Evolutionary conservation across 2,797 vertebrate genomes (phyloP), one percentile per base, ranked within the genome.

Genomic region (Chanos chanos): DNA sequence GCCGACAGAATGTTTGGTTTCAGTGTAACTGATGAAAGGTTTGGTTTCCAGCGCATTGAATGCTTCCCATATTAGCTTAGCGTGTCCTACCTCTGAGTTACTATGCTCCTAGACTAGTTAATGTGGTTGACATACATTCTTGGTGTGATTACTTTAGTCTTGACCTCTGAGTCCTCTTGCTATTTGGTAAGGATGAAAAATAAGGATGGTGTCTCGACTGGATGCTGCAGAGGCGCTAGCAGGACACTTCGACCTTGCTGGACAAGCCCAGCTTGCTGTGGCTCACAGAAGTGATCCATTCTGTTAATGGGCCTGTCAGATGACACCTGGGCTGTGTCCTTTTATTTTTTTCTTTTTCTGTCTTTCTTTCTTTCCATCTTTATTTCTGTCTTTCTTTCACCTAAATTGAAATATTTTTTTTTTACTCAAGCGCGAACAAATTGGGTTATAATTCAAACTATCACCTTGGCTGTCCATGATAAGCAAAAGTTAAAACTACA

Each of bases 271-370:
- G 76, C 73, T 78, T 78, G 71, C 79, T 66, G 73, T 68, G 75
- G 81, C 79, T 81, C 77, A 68, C 81, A 77, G 82, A 82, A 83
- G 87, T 87, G 86, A 87, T 88, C 85, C 78, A 87, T 88, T 89
- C 83, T 83, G 77, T 88, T 89, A 91, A 90, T 89, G 88, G 86
- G 82, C 73, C 86, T 90, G 88, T 90, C 89, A 90, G 85, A 85
- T 89, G 86, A 88, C 87, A 88, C 89, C 89, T 89, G 89, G 86
- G 86, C 87, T 85, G 68, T 79, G 81, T 85, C 87, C 84, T 85
- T 79, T 81, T 81, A 84, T 86, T 86, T 88, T 87, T n/a, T n/a
- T n/a, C n/a, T n/a, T n/a, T n/a, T n/a, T n/a, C n/a, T n/a, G n/a
- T n/a, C n/a, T n/a, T n/a, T n/a, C n/a, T n/a, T n/a, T n/a, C n/a